phyloP scores from a whole-genome alignment of 2,888 invertebrate species.

The Exephanes ischioxanthus region DNA sequence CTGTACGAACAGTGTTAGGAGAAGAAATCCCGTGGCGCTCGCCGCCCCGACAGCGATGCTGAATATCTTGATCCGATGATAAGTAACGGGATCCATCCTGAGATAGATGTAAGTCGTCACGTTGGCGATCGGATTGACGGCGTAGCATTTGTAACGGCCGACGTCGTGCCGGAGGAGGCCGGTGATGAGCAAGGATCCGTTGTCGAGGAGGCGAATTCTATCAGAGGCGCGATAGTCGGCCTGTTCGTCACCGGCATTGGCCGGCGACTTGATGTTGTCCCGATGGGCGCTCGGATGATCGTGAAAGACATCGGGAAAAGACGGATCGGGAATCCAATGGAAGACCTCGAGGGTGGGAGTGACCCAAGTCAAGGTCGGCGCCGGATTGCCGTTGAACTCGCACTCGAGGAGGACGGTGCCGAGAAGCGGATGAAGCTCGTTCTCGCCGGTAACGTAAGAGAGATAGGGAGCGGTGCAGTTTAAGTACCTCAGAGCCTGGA shows the following conservation, averaged over 20 bases:
- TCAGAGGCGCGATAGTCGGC: slow-evolving; percentile 81
- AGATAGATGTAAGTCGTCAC: slow-evolving; percentile 91
- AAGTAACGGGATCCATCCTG: slow-evolving; percentile 94
- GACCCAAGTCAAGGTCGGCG: slow-evolving; percentile 94
- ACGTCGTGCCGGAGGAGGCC: slow-evolving; percentile 92
- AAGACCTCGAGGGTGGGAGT: slow-evolving; percentile 91
- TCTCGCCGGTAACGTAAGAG: slow-evolving; percentile 87
- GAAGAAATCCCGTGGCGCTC: slow-evolving; percentile 92
- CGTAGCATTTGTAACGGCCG: slow-evolving; percentile 94
- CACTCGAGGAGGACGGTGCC: slow-evolving; percentile 88
- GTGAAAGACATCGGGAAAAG: slow-evolving; percentile 88
- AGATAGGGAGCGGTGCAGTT: slow-evolving; percentile 90
- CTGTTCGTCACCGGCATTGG: not conserved
- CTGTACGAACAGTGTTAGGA: slow-evolving; percentile 92
- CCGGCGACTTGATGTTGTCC: slow-evolving; percentile 30
- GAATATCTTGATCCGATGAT: slow-evolving; percentile 93
- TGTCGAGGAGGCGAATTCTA: slow-evolving; percentile 89
- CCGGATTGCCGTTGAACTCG: slow-evolving; percentile 91
- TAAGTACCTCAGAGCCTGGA: slow-evolving; percentile 89
- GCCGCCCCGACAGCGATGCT: slow-evolving; percentile 93
- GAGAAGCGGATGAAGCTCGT: slow-evolving; percentile 86
- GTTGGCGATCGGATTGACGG: slow-evolving; percentile 93
- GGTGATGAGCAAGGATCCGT: slow-evolving; percentile 92
- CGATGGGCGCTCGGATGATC: slow-evolving; percentile 86
- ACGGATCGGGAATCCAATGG: slow-evolving; percentile 92